phyloP scores from a whole-genome alignment of 2,797 vertebrate species.

The Cryptoprocta ferox region DNA sequence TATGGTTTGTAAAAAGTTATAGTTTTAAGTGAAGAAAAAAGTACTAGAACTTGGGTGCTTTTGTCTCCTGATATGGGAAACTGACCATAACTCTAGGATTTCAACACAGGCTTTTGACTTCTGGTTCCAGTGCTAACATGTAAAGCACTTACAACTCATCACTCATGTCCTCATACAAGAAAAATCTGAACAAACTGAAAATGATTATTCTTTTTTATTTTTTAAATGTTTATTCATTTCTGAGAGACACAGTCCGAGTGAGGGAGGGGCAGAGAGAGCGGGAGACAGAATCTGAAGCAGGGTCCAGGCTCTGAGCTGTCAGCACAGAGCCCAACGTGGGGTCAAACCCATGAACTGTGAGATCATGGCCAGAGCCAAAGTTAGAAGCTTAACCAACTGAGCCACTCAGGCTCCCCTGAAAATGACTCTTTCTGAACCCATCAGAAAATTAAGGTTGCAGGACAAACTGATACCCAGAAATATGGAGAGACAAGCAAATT shows the following conservation, averaged over 20 bases:
- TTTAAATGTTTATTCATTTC: too few species aligned
- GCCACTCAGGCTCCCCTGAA: too few species aligned
- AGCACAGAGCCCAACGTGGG: too few species aligned
- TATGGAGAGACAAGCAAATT: not conserved
- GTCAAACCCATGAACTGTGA: too few species aligned
- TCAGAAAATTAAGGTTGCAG: not conserved
- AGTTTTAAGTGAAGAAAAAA: not conserved
- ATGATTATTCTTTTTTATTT: too few species aligned
- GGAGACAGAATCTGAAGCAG: too few species aligned
- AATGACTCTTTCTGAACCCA: fast-evolving
- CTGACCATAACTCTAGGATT: not conserved
- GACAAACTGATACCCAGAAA: not conserved
- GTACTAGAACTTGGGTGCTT: not conserved
- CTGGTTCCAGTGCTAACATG: not conserved
- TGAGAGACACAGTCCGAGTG: too few species aligned
- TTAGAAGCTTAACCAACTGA: too few species aligned
- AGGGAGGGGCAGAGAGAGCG: too few species aligned
- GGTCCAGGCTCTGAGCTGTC: too few species aligned
- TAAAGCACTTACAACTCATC: not conserved
- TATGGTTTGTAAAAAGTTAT: not conserved
- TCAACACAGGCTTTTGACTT: not conserved
- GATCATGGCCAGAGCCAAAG: too few species aligned
- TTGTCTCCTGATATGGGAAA: not conserved
- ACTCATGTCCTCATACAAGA: not conserved
- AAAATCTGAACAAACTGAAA: not conserved